These are phyloP conservation scores for Listronotus oregonensis DNA, from an alignment of 1,140 invertebrate species.

Conservation along the genomic window DNA sequence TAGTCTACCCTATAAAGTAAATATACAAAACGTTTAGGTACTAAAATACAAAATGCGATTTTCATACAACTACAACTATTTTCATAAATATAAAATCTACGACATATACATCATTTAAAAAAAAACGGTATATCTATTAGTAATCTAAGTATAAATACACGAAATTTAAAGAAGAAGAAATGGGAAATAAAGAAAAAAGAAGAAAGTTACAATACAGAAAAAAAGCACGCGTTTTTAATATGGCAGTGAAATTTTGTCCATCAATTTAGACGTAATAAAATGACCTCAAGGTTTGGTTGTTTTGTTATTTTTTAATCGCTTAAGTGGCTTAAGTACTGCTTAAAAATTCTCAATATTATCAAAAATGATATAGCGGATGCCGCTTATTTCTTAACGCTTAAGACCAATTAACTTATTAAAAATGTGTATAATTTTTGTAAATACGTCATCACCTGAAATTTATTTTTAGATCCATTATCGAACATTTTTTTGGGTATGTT, in stretches of 20 bases:
- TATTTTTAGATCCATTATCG: no score
- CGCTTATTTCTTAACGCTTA: not conserved
- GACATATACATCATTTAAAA: constrained; percentile 1
- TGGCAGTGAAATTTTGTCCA: constrained; percentile 1
- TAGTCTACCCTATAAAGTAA: not conserved
- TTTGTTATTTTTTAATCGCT: no score
- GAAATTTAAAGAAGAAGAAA: not conserved
- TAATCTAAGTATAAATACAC: constrained; percentile 1
- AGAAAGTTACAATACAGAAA: no score
- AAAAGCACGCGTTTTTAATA: not conserved
- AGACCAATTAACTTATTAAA: no score
- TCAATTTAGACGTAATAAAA: not conserved
- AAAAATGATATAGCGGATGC: not conserved
- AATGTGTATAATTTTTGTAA: no score
- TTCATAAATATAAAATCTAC: not conserved
- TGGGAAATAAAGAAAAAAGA: not conserved
- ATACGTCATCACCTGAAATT: no score
- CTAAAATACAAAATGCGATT: constrained; percentile 8
- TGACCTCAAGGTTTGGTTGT: no score
- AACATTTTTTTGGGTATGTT: no score
- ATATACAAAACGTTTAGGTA: constrained; percentile 11
- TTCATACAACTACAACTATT: constrained; percentile 3
- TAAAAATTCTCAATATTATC: not conserved
- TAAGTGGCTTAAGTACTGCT: not conserved
- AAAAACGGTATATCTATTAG: not conserved